Evolutionary conservation across 1,140 invertebrate genomes (phyloP).

Genomic region (Armadillidium nasatum): DNA sequence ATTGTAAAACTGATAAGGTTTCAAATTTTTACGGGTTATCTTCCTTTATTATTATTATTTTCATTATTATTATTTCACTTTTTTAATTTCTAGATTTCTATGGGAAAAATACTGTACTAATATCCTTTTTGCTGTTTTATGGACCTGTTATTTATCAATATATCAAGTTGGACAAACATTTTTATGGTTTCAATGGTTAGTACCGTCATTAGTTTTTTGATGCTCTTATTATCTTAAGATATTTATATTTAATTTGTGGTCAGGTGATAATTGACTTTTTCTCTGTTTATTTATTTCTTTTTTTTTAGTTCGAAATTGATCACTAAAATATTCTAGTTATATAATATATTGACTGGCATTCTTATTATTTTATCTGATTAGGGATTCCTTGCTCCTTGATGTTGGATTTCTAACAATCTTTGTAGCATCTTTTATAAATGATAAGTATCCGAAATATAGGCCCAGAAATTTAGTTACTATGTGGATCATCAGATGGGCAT

Average conservation of each 20-base stretch:
- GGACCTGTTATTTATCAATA: constrained; percentile 69
- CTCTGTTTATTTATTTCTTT: too few species aligned
- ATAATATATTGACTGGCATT: too few species aligned
- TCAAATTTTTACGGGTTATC: too few species aligned
- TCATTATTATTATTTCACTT: too few species aligned
- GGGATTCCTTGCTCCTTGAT: constrained; percentile 74
- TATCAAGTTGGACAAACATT: constrained; percentile 74
- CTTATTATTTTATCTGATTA: constrained; percentile 49
- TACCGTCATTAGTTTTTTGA: too few species aligned
- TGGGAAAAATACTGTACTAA: constrained; percentile 51
- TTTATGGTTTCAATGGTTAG: constrained; percentile 65
- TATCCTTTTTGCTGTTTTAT: constrained; percentile 59
- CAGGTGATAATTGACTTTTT: too few species aligned
- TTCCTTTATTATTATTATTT: too few species aligned
- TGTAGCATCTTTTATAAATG: constrained; percentile 60
- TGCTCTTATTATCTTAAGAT: too few species aligned
- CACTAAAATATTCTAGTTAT: too few species aligned
- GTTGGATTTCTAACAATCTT: constrained; percentile 69
- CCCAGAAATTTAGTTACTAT: constrained; percentile 59
- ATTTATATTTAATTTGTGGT: too few species aligned
- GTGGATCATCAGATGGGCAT: constrained; percentile 70
- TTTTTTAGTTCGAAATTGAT: too few species aligned
- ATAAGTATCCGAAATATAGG: constrained; percentile 45
- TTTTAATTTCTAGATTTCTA: constrained; percentile 56
- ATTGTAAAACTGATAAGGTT: too few species aligned